Percentiles rank a stretch among this genome's conserved stretches.
These are phyloP conservation scores for Sylvia atricapilla DNA, from an alignment of 2,113 vertebrate genomes.

Conservation along the genomic window DNA sequence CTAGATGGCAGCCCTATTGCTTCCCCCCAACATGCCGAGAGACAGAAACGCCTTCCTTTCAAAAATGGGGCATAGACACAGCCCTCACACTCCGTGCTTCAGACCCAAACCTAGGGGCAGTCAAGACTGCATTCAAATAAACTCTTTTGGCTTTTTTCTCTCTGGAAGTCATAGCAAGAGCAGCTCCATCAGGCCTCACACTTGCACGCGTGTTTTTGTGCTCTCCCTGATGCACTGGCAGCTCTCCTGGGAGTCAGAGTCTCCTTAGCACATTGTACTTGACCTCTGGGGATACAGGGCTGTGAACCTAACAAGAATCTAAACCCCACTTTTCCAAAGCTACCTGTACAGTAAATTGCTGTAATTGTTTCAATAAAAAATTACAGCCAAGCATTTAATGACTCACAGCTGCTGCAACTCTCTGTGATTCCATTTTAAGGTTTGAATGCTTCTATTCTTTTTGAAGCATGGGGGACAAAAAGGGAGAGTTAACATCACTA, in stretches of 20 bases:
- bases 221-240: background rate
- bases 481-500: background rate
- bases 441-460: background rate
- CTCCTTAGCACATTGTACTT: background rate
- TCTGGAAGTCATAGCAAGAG: background rate
- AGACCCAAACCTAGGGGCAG: background rate
- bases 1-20: constrained; percentile 31
- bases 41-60: background rate
- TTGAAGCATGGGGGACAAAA: background rate
- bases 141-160: background rate
- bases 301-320: background rate
- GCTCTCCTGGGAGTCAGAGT: background rate
- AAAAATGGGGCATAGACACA: background rate
- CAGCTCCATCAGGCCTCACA: background rate
- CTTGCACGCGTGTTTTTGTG: background rate
- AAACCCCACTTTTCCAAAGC: background rate
- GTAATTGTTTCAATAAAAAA: background rate
- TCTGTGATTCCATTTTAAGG: background rate
- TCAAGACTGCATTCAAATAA: background rate
- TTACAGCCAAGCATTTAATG: background rate
- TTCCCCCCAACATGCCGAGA: background rate
- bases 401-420: background rate
- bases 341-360: background rate
- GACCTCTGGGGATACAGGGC: background rate
- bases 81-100: background rate